Conservation (phyloP, 2,797 vertebrate species). For the Harpagifer antarcticus region DNA sequence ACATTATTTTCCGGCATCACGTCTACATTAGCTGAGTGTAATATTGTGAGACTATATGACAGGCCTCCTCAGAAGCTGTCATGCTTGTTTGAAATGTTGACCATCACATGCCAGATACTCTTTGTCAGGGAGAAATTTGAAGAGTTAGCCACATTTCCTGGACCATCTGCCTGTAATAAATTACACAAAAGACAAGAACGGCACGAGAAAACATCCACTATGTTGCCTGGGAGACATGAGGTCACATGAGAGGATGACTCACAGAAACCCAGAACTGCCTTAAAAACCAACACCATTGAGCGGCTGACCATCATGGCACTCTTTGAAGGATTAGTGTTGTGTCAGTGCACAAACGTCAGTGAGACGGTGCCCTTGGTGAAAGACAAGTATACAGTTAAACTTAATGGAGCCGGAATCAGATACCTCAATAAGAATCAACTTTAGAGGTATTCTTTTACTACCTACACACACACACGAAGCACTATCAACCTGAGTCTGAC, state of each 20-base stretch:
- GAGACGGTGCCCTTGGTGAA: conserved; percentile 58
- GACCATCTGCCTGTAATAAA: conserved; percentile 69
- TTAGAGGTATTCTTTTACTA: conserved; percentile 31
- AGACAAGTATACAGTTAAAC: conserved; percentile 62
- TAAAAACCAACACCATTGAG: conserved; percentile 62
- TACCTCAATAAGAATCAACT: conserved; percentile 53
- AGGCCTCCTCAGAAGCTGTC: conserved; percentile 61
- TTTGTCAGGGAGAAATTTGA: conserved; percentile 57
- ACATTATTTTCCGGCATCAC: conserved; percentile 30
- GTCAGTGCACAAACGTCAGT: conserved; percentile 54
- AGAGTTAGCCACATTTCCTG: conserved; percentile 62
- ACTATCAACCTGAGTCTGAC: conserved; percentile 49
- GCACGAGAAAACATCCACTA: conserved; percentile 69
- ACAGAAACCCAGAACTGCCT: conserved; percentile 62
- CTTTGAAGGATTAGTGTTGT: conserved; percentile 61
- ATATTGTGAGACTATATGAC: conserved; percentile 53
- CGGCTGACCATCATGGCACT: conserved; percentile 40
- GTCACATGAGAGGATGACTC: conserved; percentile 79
- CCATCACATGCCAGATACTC: conserved; percentile 57
- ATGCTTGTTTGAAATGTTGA: conserved; percentile 58
- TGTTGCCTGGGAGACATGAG: conserved; percentile 78
- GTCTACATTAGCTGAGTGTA: conserved; percentile 36
- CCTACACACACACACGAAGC: neutral
- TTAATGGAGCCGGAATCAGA: conserved; percentile 55
- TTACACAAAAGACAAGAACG: conserved; percentile 60